Conservation (phyloP, 2,797 vertebrate species). For the Helostoma temminkii region DNA sequence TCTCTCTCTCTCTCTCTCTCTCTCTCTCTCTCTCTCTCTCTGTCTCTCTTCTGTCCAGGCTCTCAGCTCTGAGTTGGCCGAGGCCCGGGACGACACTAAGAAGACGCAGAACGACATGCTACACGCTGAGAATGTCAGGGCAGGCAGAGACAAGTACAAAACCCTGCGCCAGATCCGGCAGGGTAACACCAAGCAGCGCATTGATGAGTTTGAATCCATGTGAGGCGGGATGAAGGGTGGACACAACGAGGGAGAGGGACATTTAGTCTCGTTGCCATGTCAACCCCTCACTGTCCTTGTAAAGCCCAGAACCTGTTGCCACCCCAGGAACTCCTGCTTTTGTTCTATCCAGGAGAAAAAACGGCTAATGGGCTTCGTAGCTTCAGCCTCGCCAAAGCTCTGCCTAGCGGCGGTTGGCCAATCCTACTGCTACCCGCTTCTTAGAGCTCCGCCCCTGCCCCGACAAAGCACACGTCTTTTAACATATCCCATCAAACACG, state of each 20-base stretch:
- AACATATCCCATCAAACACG: constrained; percentile 27
- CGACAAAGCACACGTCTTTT: constrained; percentile 58
- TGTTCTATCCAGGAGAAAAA: constrained; percentile 76
- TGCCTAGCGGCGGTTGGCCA: constrained; percentile 69
- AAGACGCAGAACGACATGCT: constrained; percentile 97
- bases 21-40: not conserved
- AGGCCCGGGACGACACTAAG: constrained; percentile 96
- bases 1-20: no score
- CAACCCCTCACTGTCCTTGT: constrained; percentile 56
- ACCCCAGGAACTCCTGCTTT: constrained; percentile 38
- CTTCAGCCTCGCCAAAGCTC: constrained; percentile 94
- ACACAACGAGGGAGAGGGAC: constrained; percentile 10
- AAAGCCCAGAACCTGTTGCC: constrained; percentile 56
- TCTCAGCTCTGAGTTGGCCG: constrained; percentile 95
- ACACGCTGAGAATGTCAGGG: constrained; percentile 96
- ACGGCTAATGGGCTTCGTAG: constrained; percentile 85
- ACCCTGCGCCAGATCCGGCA: constrained; percentile 97
- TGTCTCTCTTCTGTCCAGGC: constrained; percentile 81
- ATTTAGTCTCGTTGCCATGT: constrained; percentile 57
- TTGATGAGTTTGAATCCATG: constrained; percentile 99
- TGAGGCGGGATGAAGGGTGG: constrained; percentile 79
- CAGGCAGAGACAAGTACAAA: constrained; percentile 98
- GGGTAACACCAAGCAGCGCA: constrained; percentile 98
- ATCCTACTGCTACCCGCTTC: constrained; percentile 64
- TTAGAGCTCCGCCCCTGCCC: constrained; percentile 48